phyloP scores from a whole-genome alignment of 2,797 vertebrate species.

The Acestrorhynchus altus region DNA sequence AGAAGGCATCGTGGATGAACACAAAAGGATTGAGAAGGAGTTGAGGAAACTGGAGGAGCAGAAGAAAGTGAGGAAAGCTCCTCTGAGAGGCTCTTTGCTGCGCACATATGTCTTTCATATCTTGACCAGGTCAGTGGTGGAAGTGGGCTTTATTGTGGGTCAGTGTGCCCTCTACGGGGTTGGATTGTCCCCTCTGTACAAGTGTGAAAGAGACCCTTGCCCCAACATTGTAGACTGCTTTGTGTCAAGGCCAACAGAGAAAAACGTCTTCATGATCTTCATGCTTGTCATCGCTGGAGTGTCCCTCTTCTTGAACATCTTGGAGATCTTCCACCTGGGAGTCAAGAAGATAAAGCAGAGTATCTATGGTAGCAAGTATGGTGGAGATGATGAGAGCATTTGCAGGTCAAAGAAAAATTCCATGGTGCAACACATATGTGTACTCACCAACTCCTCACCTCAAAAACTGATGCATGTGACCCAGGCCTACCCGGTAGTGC shows the following conservation, averaged over 20 bases:
- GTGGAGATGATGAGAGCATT: slow-evolving; percentile 76
- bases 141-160: slow-evolving; percentile 92
- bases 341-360: slow-evolving; percentile 86
- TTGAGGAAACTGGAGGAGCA: slow-evolving; percentile 90
- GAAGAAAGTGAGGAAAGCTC: slow-evolving; percentile 91
- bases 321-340: slow-evolving; percentile 92
- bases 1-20: slow-evolving; percentile 79
- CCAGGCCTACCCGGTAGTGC: slow-evolving; percentile 65
- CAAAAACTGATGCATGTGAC: slow-evolving; percentile 77
- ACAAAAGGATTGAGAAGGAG: slow-evolving; percentile 86
- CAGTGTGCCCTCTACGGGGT: slow-evolving; percentile 93
- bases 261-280: slow-evolving; percentile 95
- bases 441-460: slow-evolving; percentile 74
- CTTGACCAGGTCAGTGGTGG: slow-evolving; percentile 88
- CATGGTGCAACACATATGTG: slow-evolving; percentile 76
- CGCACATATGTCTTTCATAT: slow-evolving; percentile 94
- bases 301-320: slow-evolving; percentile 89
- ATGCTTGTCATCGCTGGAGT: slow-evolving; percentile 92
- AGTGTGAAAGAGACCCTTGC: slow-evolving; percentile 88
- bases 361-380: slow-evolving; percentile 74
- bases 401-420: slow-evolving; percentile 86
- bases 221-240: slow-evolving; percentile 95
- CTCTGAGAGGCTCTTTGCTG: slow-evolving; percentile 88
- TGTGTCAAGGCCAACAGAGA: slow-evolving; percentile 93
- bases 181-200: slow-evolving; percentile 88